Evolutionary conservation across 2,797 vertebrate genomes (phyloP).

Genomic region (Anomalospiza imberbis): DNA sequence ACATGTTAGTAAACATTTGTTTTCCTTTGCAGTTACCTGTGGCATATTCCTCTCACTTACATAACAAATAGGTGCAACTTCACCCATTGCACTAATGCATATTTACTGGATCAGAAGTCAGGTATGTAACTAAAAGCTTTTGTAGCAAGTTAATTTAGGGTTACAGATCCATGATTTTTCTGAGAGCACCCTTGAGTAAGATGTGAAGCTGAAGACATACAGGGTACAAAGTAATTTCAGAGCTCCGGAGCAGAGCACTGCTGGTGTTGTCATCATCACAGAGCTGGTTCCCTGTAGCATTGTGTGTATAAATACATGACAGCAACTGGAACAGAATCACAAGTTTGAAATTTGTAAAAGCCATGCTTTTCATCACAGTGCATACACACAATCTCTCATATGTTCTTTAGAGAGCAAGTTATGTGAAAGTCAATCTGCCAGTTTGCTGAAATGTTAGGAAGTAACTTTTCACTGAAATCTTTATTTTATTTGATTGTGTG

Average conservation of each 20-base stretch:
- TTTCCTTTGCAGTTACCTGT: constrained; percentile 78
- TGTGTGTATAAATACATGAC: not conserved
- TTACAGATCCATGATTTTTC: not conserved
- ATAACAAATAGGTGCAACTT: constrained; percentile 80
- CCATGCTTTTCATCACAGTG: not conserved
- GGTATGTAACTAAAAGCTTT: constrained; percentile 70
- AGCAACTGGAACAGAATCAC: not conserved
- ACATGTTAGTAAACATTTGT: not conserved
- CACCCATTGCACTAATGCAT: constrained; percentile 71
- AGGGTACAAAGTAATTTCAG: not conserved
- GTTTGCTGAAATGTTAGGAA: not conserved
- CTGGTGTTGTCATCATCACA: not conserved
- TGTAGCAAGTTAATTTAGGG: not conserved
- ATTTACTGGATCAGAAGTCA: constrained; percentile 81
- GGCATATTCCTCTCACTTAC: constrained; percentile 91
- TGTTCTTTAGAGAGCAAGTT: not conserved
- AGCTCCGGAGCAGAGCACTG: not conserved
- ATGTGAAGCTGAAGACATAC: not conserved
- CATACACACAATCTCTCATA: not conserved
- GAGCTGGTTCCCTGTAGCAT: not conserved
- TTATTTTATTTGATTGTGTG: not conserved
- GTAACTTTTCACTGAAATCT: not conserved
- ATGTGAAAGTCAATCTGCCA: not conserved
- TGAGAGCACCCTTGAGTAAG: not conserved
- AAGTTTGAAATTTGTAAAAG: not conserved